Base-by-base conservation (phyloP, 2,888 invertebrate species). In the Rhimphoctona megacephalus region DNA sequence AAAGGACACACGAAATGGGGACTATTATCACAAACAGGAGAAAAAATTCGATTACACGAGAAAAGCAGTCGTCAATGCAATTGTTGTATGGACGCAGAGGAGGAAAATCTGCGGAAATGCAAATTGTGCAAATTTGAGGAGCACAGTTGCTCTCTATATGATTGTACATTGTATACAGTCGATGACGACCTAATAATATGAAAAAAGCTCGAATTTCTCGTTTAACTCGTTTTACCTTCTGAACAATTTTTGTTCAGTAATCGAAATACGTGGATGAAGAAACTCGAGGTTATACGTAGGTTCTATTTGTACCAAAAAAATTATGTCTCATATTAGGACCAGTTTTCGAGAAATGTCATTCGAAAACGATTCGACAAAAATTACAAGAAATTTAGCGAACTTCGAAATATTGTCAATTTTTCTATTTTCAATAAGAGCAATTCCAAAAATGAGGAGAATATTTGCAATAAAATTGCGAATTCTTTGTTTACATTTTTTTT, bases 11-110 rank as follows among this genome's bases (percentile, higher is more conserved):
- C 36, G 36, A 67, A 14, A 43, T 43, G 49, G 33, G 49, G 77
- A 83, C 77, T 69, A 77, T 83, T 67, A 70, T 70, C 36, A 61
- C 46, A 49, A 70, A 70, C 36, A 9, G 49, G 43, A 73, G 64
- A 67, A 67, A 73, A 73, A 73, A 67, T 52, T 22, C 66, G 57
- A 73, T 79, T 73, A 79, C 33, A 39, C 66, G 54, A 66, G 72
- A 22, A 73, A 49, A 52, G 33, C 52, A 33, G 3, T 17, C 39
- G 25, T 61, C 57, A 30, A 14, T 61, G 70, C 70, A 14, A 73
- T 49, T 72, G 52, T 72, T 72, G 72, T 52, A 73, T 73, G 39
- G 11, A 33, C 57, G 36, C 39, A 17, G 22, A 36, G 74, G 22
- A 36, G 74, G 39, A 25, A 14, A 57, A 57, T 57, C 11, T 11